These are phyloP conservation scores for Bujurquina vittata DNA, from an alignment of 2,113 vertebrate genomes.

Conservation along the genomic window DNA sequence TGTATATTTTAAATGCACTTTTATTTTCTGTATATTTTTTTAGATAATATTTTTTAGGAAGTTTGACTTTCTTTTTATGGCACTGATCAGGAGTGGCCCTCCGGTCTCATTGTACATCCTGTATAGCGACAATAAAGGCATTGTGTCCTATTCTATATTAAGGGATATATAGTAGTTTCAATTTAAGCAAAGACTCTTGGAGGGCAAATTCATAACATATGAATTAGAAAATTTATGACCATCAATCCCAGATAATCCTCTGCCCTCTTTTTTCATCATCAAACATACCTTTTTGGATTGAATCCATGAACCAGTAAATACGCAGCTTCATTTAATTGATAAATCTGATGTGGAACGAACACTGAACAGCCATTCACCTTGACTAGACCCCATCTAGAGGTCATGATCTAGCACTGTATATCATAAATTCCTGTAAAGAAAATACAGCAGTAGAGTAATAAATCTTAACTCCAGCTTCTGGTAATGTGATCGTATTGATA, in stretches of 20 bases:
- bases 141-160: too few relatives aligned
- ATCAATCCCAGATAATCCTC: neutral
- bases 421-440: conserved; percentile 34
- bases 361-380: conserved; percentile 39
- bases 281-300: neutral
- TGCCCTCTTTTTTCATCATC: neutral
- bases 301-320: neutral
- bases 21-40: too few relatives aligned
- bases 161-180: neutral
- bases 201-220: neutral
- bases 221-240: neutral
- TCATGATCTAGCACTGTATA: conserved; percentile 1
- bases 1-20: too few relatives aligned
- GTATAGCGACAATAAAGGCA: too few relatives aligned
- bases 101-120: too few relatives aligned
- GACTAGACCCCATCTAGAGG: conserved; percentile 35
- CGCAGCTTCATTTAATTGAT: conserved; percentile 33
- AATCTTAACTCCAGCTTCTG: conserved; percentile 51
- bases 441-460: conserved; percentile 20
- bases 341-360: conserved; percentile 18
- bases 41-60: too few relatives aligned
- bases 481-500: conserved; percentile 67
- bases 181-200: neutral
- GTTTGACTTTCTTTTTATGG: too few relatives aligned
- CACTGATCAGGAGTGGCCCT: too few relatives aligned